These are phyloP conservation scores for Orthosia gracilis DNA, from an alignment of 2,888 invertebrate species.

Conservation along the genomic window DNA sequence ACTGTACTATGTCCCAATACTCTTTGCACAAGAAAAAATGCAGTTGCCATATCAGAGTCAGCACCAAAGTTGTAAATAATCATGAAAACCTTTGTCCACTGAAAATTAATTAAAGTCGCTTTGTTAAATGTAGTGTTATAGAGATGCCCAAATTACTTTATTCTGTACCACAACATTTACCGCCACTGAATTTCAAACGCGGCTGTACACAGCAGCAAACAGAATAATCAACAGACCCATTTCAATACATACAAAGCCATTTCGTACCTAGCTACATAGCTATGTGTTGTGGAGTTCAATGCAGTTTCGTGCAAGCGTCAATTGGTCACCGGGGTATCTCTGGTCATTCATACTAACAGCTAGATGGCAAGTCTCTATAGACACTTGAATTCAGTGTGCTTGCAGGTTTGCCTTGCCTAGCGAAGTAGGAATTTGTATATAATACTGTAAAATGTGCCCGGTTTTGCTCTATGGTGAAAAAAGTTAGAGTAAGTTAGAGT, in stretches of 20 bases:
- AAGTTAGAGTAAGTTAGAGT: no score
- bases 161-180: not conserved
- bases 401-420: no score
- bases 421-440: no score
- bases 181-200: not conserved
- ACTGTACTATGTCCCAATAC: no score
- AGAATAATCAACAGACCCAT: conserved; percentile 41
- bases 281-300: conserved; percentile 31
- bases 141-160: not conserved
- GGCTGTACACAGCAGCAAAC: conserved; percentile 1
- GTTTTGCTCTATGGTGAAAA: no score
- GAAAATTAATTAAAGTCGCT: no score
- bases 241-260: conserved; percentile 35
- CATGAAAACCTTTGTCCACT: no score
- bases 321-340: conserved; percentile 51
- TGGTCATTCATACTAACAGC: conserved; percentile 15
- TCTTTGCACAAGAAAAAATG: no score
- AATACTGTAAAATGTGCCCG: no score
- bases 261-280: conserved; percentile 30
- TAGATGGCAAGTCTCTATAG: conserved; percentile 15
- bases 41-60: no score
- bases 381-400: conserved; percentile 6
- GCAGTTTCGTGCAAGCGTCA: conserved; percentile 45
- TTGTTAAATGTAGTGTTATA: no score
- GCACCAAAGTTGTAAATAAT: no score